phyloP scores from a whole-genome alignment of 2,113 vertebrate genomes.

The Myotis brandtii region DNA sequence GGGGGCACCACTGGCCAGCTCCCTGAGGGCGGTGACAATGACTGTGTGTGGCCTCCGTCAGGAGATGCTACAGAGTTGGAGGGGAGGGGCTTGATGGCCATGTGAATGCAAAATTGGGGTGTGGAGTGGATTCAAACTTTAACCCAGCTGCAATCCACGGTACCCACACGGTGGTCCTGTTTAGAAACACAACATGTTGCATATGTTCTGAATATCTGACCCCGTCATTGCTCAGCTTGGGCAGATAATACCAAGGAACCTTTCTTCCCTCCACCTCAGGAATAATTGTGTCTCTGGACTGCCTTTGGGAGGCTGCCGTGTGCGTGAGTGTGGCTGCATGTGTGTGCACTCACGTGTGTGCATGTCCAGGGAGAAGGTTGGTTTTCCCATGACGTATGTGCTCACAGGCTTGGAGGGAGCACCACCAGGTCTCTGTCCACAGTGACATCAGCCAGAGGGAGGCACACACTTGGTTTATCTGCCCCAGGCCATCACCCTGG shows the following conservation, averaged over 20 bases:
- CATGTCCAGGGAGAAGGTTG: background rate
- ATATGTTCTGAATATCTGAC: conserved; percentile 86
- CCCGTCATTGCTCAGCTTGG: conserved; percentile 81
- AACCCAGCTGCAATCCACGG: conserved; percentile 80
- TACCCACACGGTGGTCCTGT: conserved; percentile 80
- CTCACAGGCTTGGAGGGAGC: background rate
- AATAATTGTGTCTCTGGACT: conserved; percentile 48
- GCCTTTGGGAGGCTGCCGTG: background rate
- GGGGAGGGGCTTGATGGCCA: conserved; percentile 48
- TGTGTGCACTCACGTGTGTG: rapidly evolving
- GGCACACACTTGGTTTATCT: rapidly evolving
- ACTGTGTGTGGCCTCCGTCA: background rate
- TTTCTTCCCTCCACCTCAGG: background rate
- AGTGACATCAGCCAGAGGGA: background rate
- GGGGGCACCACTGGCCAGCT: background rate
- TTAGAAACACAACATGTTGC: conserved; percentile 85
- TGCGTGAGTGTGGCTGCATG: rapidly evolving
- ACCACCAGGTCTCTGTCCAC: background rate
- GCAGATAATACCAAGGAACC: conserved; percentile 73
- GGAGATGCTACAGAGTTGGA: background rate
- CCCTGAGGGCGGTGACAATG: background rate
- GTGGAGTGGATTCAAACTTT: conserved; percentile 76
- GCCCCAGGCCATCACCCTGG: background rate
- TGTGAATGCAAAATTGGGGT: conserved; percentile 72
- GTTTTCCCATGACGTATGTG: background rate